Percentiles rank a stretch among this genome's conserved stretches.
phyloP scores from a whole-genome alignment of 2,113 vertebrate species.

The Pteruthius melanotis region DNA sequence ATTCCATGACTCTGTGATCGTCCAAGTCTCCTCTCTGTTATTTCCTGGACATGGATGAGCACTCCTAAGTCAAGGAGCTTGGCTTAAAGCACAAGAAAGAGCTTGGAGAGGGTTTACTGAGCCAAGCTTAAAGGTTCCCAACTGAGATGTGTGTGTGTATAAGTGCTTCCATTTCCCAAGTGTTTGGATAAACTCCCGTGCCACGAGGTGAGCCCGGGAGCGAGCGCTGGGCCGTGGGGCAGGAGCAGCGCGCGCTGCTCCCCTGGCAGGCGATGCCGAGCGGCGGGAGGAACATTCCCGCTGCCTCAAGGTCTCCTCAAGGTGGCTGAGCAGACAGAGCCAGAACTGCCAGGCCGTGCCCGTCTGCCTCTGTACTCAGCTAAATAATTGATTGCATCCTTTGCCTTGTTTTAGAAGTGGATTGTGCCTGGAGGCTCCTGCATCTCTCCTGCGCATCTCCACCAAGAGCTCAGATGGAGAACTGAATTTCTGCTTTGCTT shows the following conservation, averaged over 20 bases:
- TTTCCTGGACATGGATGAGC: not conserved
- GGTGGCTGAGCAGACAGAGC: conserved; percentile 12
- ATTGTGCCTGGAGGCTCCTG: not conserved
- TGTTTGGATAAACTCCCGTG: not conserved
- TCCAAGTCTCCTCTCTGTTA: not conserved
- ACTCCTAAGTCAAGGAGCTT: not conserved
- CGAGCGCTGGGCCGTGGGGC: rapidly evolving
- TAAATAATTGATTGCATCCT: conserved; percentile 7
- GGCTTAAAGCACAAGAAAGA: not conserved
- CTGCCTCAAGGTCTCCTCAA: conserved; percentile 22
- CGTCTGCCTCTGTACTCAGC: not conserved
- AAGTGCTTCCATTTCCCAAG: not conserved
- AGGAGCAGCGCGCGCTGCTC: rapidly evolving
- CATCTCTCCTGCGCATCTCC: not conserved
- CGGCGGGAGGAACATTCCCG: not conserved
- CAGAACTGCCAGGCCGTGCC: not conserved
- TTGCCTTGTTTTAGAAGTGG: not conserved
- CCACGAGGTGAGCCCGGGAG: not conserved
- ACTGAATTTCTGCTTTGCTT: not conserved
- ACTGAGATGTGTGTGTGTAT: rapidly evolving
- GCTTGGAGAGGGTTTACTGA: not conserved
- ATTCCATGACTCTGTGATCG: not conserved
- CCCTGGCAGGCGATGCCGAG: not conserved
- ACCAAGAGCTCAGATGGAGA: not conserved
- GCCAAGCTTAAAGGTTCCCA: not conserved